Evolutionary conservation across 2,113 vertebrate species (phyloP).

Genomic region (Lagopus leucura): DNA sequence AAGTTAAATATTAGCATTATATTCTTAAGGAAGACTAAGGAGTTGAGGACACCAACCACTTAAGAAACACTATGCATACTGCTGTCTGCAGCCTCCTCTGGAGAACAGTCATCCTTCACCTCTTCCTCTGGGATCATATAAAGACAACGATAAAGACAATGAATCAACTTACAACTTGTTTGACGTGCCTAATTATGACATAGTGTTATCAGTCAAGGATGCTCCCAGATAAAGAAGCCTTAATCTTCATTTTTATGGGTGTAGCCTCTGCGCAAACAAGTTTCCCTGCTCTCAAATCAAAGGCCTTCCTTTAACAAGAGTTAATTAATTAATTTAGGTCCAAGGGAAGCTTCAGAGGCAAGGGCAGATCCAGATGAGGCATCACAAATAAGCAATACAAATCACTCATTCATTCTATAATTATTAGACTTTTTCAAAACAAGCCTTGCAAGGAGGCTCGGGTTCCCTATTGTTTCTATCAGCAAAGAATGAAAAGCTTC

Average conservation of each 20-base stretch:
- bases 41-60: not conserved
- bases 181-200: slow-evolving; percentile 2
- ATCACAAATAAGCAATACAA: slow-evolving; percentile 51
- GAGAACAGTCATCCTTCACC: not conserved
- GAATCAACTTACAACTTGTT: slow-evolving; percentile 12
- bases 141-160: slow-evolving; percentile 12
- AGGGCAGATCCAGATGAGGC: slow-evolving; percentile 32
- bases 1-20: not conserved
- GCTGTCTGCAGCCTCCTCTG: not conserved
- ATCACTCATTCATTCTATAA: slow-evolving; percentile 12
- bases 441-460: not conserved
- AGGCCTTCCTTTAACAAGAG: slow-evolving; percentile 20
- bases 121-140: slow-evolving; percentile 18
- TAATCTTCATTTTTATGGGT: not conserved
- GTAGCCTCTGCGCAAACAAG: not conserved
- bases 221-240: slow-evolving; percentile 37
- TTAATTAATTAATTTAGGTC: slow-evolving; percentile 27
- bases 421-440: slow-evolving; percentile 27
- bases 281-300: slow-evolving; percentile 27
- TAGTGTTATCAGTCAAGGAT: not conserved
- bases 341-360: slow-evolving; percentile 41
- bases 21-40: not conserved
- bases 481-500: not conserved
- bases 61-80: not conserved
- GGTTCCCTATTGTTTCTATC: not conserved